Evolutionary conservation across 2,113 vertebrate genomes (phyloP).

Genomic region (Fulmarus glacialis): DNA sequence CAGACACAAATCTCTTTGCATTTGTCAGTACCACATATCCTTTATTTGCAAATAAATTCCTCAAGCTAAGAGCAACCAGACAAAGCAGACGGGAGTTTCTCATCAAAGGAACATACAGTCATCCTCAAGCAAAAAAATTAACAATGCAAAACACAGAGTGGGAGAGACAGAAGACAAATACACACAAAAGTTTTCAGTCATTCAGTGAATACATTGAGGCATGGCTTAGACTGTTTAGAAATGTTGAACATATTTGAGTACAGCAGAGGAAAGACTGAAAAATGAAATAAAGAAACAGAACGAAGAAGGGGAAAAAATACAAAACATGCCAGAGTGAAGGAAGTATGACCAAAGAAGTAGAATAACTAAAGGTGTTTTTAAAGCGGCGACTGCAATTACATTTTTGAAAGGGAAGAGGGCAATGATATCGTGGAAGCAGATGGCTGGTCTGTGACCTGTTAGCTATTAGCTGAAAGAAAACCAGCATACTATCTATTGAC

Average conservation of each 20-base stretch:
- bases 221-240: background rate
- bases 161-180: background rate
- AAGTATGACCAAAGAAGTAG: background rate
- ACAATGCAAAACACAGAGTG: background rate
- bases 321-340: background rate
- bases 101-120: background rate
- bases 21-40: background rate
- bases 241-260: background rate
- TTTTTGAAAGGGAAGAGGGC: background rate
- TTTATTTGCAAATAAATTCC: slow-evolving; percentile 1
- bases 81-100: background rate
- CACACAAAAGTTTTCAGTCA: background rate
- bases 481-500: background rate
- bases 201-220: background rate
- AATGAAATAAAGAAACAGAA: background rate
- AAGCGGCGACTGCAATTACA: background rate
- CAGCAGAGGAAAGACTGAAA: background rate
- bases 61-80: background rate
- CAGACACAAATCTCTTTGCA: background rate
- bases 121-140: background rate
- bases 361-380: background rate
- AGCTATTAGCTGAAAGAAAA: background rate
- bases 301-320: fast-evolving
- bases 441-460: background rate
- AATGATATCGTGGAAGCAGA: background rate